A percentile compares a stretch with the other conserved stretches of the same genome.
Evolutionary conservation across 2,113 vertebrate species (phyloP).

Genomic region (Cacatua alba): DNA sequence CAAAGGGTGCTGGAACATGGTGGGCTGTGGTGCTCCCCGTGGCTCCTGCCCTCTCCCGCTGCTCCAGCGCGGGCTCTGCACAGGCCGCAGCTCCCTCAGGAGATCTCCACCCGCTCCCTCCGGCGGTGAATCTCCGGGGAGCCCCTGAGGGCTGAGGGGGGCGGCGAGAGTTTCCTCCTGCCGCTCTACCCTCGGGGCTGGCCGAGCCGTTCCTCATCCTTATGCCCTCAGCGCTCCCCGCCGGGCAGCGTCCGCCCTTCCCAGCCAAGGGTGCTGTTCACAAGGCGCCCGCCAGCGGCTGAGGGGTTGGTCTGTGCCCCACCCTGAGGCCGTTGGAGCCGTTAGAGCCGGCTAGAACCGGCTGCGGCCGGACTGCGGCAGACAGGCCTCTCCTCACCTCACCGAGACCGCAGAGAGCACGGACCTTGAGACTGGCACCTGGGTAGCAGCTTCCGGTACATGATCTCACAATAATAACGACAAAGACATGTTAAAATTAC

Average conservation of each 20-base stretch:
- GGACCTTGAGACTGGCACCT: too few relatives aligned
- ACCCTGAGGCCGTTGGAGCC: background rate
- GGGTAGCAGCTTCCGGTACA: accelerated
- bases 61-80: background rate
- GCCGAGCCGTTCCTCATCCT: accelerated
- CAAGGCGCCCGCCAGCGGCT: too few relatives aligned
- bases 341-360: accelerated
- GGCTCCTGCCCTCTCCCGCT: background rate
- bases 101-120: background rate
- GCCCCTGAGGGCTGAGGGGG: too few relatives aligned
- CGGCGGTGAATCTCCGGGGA: too few relatives aligned
- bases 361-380: accelerated
- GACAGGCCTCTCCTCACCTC: accelerated
- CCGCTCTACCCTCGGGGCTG: accelerated
- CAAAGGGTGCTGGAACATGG: accelerated
- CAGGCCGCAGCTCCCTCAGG: background rate
- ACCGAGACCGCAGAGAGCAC: accelerated
- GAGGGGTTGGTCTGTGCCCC: background rate
- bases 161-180: background rate
- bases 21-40: accelerated
- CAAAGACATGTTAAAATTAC: background rate
- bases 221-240: too few relatives aligned
- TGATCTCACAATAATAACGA: background rate
- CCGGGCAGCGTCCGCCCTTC: background rate
- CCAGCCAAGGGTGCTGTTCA: too few relatives aligned